Percentiles rank a stretch among this genome's conserved stretches.
These are phyloP conservation scores for Monoplex corrugatus DNA, from an alignment of 2,888 invertebrate species.

Conservation along the genomic window DNA sequence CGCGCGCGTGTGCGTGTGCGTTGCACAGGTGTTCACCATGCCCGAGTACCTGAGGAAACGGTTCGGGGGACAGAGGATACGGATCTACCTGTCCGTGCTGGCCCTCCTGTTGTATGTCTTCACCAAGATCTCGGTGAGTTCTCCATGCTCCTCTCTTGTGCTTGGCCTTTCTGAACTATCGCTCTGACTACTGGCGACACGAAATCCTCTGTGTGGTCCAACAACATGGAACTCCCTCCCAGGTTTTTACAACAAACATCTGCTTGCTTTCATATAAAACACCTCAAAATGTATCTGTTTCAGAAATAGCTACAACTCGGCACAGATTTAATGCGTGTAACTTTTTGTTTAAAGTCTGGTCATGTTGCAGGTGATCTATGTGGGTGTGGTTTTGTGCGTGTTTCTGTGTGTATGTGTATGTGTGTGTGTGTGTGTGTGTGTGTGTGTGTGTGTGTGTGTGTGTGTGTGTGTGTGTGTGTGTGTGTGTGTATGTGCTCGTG, in stretches of 20 bases:
- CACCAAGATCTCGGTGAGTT: conserved; percentile 84
- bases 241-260: no score
- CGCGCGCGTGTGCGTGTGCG: neutral
- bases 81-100: conserved; percentile 83
- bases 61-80: conserved; percentile 84
- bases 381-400: neutral
- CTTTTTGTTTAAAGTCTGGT: no score
- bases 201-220: no score
- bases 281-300: no score
- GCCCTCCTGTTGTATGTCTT: conserved; percentile 84
- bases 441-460: neutral
- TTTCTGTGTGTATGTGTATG: neutral
- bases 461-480: neutral
- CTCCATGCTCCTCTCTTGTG: neutral
- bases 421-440: conserved; percentile 23
- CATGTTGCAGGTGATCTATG: neutral
- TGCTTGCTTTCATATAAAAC: no score
- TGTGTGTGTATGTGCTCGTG: no score
- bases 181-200: no score
- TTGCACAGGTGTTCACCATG: conserved; percentile 83
- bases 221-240: no score
- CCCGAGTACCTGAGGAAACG: conserved; percentile 84
- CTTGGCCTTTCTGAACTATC: neutral
- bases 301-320: no score
- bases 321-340: no score